Base-by-base conservation (phyloP, 2,113 vertebrate species). In the Phyllostomus hastatus region DNA sequence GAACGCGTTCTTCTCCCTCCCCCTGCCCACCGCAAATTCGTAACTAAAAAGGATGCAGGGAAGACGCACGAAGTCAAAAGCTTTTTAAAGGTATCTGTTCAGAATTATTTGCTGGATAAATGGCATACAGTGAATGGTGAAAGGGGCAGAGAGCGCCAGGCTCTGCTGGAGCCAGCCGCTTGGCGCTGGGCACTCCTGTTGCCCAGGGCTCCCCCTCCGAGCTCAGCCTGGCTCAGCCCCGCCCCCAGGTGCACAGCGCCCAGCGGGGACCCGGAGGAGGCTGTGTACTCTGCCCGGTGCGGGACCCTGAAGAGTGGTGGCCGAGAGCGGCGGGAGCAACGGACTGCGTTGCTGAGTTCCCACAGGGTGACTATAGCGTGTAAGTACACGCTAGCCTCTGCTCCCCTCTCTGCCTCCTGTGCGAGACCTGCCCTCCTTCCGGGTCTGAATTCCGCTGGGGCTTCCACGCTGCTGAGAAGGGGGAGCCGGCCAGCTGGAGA, bases 101-200 rank as follows among this genome's bases (percentile, higher is more conserved):
- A 43, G 66, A 88, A 97, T 95, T 95, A 97, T 93, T 96, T 94
- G 97, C 75, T 4, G 15, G 83, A 94, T 96, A 95, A 97, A 97
- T 87, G 96, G 97, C 97, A 98, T 90, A 97, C 97, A 97, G 97
- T 73, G 98, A 97, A 92, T 73, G 84, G 96, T 97, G 96, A 75
- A 88, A 82, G 96, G 96, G 97, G 95, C 61, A 1, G 43, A 41
- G 91, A 46, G 90, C 50, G 78, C 88, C 24, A 11, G 31, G 97
- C 98, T 98, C 98, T 98, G 97, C 98, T 97, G 98, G 98, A 99
- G 99, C 98, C 98, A 98, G 99, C 98, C 97, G 97, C 98, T 98
- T 98, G 98, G 98, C 97, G 95, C 97, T 76, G 93, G 69, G 82
- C 88, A 54, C 84, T 35, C 41, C 41, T 48, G 95, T 89, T 95